Base-by-base conservation (phyloP, 2,888 invertebrate species). In the Epirrhoe tristata region DNA sequence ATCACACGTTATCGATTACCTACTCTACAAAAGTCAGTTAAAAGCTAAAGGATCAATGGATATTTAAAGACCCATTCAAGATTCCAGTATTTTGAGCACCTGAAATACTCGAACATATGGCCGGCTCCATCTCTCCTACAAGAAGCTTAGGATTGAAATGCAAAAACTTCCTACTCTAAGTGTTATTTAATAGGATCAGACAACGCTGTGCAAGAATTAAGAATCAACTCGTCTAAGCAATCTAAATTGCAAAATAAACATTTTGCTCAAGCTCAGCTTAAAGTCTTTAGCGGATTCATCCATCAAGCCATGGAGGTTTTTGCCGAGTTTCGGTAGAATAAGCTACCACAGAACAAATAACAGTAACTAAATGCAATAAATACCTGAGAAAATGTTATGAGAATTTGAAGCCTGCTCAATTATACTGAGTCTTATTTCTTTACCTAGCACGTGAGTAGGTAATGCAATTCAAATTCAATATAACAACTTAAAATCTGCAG, bases 291-390 rank as follows among this genome's bases (percentile, higher is more conserved):
- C 51, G 63, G 60, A 69, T 63, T 71, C 59, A 64, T 70, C 65
- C 46, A 69, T 74, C 63, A 72, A 66, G 60, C 50, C 48, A 16
- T 5, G 48, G 39, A 54, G 61, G 59, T 73, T 69, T 59, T 75
- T 70, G 52, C 71, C 72, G 12, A 64, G 69, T 71, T 72, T 68
- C 74, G 67, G 71, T 71, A 73, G 14, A 46, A n/a, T 32, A 57
- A 31, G n/a, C 17, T n/a, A 48, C 12, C 48, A 43, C 12, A 48
- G 16, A 16, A 14, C 12, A 16, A 46, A 46, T 14, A n/a, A 24
- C 24, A 24, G 5, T 46, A n/a, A 12, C n/a, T 46, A 14, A 46
- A 14, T 8, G 10, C 12, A 16, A 12, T 48, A 48, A 12, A 10
- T 43, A 43, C 12, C 12, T 43, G 2, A n/a, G n/a, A n/a, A 12